phyloP scores from a whole-genome alignment of 2,113 vertebrate species.

The Tinamus guttatus region DNA sequence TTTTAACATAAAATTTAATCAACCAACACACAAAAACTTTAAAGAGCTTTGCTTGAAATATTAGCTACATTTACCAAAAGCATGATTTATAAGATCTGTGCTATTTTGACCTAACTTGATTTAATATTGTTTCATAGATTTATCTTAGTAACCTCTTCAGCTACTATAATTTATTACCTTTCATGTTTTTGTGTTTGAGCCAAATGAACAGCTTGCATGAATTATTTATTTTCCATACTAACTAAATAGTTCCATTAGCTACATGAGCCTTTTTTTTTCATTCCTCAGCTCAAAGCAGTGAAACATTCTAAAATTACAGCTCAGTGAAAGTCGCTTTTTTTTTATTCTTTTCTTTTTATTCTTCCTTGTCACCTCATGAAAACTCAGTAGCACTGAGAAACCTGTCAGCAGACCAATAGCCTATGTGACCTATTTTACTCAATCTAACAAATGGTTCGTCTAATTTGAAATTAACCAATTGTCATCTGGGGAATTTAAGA shows the following conservation, averaged over 20 bases:
- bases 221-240: not conserved
- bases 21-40: not conserved
- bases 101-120: not conserved
- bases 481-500: not conserved
- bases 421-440: not conserved
- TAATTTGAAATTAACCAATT: not conserved
- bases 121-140: not conserved
- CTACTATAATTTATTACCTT: constrained; percentile 21
- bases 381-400: not conserved
- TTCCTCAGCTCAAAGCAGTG: not conserved
- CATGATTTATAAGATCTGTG: not conserved
- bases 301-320: not conserved
- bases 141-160: not conserved
- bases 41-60: not conserved
- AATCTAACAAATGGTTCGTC: not conserved
- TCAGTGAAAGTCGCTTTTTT: not conserved
- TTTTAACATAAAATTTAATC: not conserved
- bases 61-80: not conserved
- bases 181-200: not conserved
- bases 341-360: not conserved
- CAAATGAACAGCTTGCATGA: not conserved
- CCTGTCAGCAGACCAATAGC: not conserved
- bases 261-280: not conserved
- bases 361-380: not conserved
- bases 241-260: not conserved